Evolutionary conservation across 2,888 invertebrate species (phyloP).

Genomic region (Oligia strigilis): DNA sequence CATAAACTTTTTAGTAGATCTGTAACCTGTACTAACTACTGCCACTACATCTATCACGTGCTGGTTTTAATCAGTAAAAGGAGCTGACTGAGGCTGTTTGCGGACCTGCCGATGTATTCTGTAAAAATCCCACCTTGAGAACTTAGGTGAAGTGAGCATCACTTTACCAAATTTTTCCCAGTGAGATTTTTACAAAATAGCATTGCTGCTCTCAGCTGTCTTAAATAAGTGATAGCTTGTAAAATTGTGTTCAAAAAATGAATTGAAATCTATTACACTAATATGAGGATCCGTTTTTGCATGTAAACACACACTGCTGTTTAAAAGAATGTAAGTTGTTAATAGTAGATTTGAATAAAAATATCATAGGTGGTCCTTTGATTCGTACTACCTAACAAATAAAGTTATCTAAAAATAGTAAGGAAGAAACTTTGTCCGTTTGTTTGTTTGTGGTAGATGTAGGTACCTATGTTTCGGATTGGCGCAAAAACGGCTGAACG

Average conservation of each 20-base stretch:
- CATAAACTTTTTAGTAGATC: slow-evolving; percentile 65
- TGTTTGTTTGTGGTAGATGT: no score
- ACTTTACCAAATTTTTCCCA: not conserved
- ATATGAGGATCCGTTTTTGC: no score
- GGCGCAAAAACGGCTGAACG: no score
- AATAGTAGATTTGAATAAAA: no score
- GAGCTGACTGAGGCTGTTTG: slow-evolving; percentile 32
- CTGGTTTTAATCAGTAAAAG: slow-evolving; percentile 33
- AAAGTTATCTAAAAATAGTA: no score
- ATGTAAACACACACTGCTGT: not conserved
- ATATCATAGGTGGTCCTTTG: not conserved
- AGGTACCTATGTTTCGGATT: no score
- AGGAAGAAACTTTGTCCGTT: no score
- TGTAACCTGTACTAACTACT: slow-evolving; percentile 59
- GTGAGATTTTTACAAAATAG: no score
- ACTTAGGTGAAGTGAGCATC: not conserved
- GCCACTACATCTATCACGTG: slow-evolving; percentile 64
- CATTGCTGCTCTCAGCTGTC: no score
- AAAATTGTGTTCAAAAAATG: not conserved
- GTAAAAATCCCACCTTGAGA: not conserved
- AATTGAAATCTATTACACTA: no score
- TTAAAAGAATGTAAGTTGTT: not conserved
- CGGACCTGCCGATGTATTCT: not conserved
- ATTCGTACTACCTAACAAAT: no score
- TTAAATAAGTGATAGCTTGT: not conserved